Evolutionary conservation across 2,113 vertebrate species (phyloP).

Genomic region (Lanius ludovicianus): DNA sequence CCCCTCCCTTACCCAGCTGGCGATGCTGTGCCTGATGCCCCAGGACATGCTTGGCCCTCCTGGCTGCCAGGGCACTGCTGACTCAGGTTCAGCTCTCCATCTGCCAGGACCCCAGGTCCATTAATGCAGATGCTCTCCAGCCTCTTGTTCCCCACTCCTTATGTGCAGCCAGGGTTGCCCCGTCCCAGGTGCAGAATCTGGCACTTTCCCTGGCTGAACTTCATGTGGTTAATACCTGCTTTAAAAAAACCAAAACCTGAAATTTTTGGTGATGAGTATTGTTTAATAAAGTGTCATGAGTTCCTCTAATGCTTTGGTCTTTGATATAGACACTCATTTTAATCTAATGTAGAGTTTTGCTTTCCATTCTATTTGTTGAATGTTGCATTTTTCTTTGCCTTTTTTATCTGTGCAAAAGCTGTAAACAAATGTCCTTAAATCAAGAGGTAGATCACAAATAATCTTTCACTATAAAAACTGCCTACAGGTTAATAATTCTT

Average conservation of each 20-base stretch:
- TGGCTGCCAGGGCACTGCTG: neutral
- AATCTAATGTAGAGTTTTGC: neutral
- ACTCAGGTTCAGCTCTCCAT: rapidly evolving
- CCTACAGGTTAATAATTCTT: neutral
- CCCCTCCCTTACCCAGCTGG: rapidly evolving
- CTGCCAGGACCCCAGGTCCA: neutral
- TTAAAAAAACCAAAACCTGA: neutral
- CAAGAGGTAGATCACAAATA: neutral
- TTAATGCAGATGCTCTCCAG: neutral
- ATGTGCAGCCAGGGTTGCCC: neutral
- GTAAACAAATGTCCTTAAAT: neutral
- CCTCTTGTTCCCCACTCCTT: neutral
- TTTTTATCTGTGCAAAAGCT: neutral
- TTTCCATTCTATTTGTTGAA: neutral
- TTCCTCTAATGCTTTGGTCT: neutral
- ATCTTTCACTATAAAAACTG: neutral
- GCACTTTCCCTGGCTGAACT: neutral
- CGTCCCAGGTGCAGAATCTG: neutral
- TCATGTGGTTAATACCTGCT: neutral
- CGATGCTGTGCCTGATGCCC: rapidly evolving
- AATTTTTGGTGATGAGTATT: neutral
- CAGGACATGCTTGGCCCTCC: neutral
- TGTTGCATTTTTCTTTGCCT: neutral
- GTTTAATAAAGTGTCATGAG: neutral
- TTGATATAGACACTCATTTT: neutral